Conservation (phyloP, 2,888 invertebrate species). For the Diarsia mendica region DNA sequence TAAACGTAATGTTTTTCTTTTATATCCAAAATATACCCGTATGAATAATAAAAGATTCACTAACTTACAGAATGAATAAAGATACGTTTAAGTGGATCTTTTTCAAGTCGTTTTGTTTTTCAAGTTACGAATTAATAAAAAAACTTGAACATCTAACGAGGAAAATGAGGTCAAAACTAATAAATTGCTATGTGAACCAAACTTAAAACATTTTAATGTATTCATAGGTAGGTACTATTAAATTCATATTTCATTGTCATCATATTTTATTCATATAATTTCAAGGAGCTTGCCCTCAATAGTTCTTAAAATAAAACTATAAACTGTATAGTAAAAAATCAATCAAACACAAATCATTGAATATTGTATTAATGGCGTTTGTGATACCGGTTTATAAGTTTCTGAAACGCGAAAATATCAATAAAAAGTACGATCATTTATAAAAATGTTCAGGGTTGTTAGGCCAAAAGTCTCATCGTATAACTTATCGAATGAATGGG, state of each 20-base stretch:
- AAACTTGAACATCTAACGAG: conserved; percentile 7
- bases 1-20: conserved; percentile 1
- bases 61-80: conserved; percentile 23
- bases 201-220: background rate
- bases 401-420: conserved; percentile 28
- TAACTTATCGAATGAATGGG: conserved; percentile 29
- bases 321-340: conserved; percentile 32
- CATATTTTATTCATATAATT: conserved; percentile 33
- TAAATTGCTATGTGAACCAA: background rate
- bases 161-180: background rate
- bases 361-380: conserved; percentile 28
- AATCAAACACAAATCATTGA: conserved; percentile 34
- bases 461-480: conserved; percentile 10
- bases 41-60: conserved; percentile 28
- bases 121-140: conserved; percentile 16
- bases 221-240: background rate
- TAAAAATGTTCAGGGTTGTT: conserved; percentile 20
- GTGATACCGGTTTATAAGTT: conserved; percentile 2
- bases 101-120: background rate
- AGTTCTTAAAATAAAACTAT: conserved; percentile 30
- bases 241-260: conserved; percentile 7
- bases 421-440: conserved; percentile 27
- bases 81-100: conserved; percentile 12
- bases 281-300: background rate
- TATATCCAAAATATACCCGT: conserved; percentile 2